Conservation (phyloP, 2,113 vertebrate genomes). For the Caranx melampygus region DNA sequence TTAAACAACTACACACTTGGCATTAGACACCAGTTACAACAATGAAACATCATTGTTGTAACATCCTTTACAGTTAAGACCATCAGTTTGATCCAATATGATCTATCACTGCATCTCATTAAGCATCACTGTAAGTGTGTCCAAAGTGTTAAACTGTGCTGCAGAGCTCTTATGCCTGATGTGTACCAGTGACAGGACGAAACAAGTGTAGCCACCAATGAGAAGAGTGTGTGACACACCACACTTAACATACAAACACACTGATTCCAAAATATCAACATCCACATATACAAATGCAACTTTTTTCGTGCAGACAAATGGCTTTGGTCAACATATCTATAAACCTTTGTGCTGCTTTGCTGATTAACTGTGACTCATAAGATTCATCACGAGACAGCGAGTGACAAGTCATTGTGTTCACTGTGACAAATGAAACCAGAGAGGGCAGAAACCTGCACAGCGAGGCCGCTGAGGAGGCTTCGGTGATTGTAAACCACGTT, state of each 20-base stretch:
- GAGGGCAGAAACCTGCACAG: constrained; percentile 11
- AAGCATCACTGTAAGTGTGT: too few relatives aligned
- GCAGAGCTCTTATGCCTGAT: too few relatives aligned
- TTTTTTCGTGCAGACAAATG: neutral
- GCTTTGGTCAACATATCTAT: neutral
- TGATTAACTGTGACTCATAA: constrained; percentile 26
- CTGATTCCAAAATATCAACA: neutral
- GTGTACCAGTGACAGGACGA: too few relatives aligned
- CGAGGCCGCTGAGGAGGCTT: constrained; percentile 1
- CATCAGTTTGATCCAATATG: neutral
- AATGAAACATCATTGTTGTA: neutral
- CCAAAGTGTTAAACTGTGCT: too few relatives aligned
- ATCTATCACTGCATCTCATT: too few relatives aligned
- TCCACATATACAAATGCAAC: neutral
- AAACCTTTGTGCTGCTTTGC: neutral
- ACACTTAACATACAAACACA: neutral
- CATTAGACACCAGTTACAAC: neutral
- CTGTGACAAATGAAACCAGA: constrained; percentile 51
- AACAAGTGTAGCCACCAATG: too few relatives aligned
- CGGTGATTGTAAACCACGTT: constrained; percentile 39
- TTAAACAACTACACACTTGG: neutral
- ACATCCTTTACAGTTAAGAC: neutral
- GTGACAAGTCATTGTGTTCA: constrained; percentile 21
- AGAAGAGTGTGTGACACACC: too few relatives aligned
- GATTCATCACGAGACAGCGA: constrained; percentile 13